Percentiles rank a stretch among this genome's conserved stretches.
phyloP scores from a whole-genome alignment of 2,797 vertebrate genomes.

The Sitta carolinensis region DNA sequence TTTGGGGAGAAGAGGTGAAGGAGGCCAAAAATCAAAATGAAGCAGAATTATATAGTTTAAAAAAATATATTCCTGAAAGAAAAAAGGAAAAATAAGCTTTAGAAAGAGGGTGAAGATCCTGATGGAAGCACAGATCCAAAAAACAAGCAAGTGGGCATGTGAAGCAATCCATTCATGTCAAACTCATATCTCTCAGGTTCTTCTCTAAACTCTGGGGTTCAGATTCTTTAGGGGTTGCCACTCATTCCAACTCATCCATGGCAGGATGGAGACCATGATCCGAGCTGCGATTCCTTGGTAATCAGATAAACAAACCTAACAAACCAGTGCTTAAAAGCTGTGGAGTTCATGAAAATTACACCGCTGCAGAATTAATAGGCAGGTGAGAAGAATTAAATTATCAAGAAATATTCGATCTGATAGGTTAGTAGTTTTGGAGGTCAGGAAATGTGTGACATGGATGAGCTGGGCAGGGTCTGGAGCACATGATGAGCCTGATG shows the following conservation, averaged over 20 bases:
- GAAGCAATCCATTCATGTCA: fast-evolving
- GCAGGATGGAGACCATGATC: neutral
- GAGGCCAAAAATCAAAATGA: neutral
- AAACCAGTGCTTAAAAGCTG: neutral
- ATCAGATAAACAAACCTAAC: neutral
- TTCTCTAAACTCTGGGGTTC: no score
- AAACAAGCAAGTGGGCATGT: fast-evolving
- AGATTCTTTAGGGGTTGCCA: fast-evolving
- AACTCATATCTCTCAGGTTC: neutral
- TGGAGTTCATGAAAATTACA: neutral
- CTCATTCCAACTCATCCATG: neutral
- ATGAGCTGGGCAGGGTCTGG: neutral
- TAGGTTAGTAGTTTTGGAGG: fast-evolving
- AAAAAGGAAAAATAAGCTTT: neutral
- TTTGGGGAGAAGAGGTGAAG: neutral
- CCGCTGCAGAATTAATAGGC: neutral
- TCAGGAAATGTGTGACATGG: neutral
- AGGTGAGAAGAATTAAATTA: neutral
- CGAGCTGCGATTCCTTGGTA: neutral
- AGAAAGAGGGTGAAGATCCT: neutral
- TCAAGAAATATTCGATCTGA: neutral
- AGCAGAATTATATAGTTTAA: fast-evolving
- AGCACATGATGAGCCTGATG: neutral
- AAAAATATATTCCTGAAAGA: neutral
- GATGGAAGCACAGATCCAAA: neutral